phyloP scores from a whole-genome alignment of 2,888 invertebrate species.

The Pandemis heparana region DNA sequence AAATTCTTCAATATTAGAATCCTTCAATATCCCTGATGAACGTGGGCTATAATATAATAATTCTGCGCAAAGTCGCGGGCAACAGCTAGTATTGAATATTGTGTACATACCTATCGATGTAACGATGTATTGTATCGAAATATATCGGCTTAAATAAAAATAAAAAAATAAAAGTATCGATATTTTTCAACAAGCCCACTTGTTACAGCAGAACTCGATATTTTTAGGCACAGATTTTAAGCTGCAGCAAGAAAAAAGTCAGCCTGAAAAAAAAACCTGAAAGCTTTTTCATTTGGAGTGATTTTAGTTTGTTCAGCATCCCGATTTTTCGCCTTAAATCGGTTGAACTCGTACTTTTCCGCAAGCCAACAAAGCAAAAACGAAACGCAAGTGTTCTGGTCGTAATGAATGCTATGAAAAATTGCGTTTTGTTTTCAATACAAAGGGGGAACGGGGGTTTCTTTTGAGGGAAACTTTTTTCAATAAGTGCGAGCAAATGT shows the following conservation, averaged over 20 bases:
- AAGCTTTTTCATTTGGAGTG: constrained; percentile 36
- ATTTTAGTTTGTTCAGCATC: constrained; percentile 40
- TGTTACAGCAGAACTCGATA: constrained; percentile 10
- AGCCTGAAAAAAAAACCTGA: constrained; percentile 21
- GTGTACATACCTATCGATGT: too few species aligned
- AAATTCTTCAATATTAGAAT: too few species aligned
- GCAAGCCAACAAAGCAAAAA: constrained; percentile 46
- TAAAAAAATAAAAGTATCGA: too few species aligned
- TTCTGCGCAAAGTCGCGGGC: too few species aligned
- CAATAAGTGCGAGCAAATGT: constrained; percentile 20
- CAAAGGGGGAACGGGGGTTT: constrained; percentile 32
- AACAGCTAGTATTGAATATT: too few species aligned
- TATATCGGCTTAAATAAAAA: too few species aligned
- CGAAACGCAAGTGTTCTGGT: constrained; percentile 52
- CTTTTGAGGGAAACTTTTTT: constrained; percentile 38
- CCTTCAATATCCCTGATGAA: too few species aligned
- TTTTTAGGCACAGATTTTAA: constrained; percentile 26
- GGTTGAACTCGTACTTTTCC: constrained; percentile 8
- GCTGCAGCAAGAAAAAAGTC: constrained; percentile 18
- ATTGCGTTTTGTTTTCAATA: constrained; percentile 60
- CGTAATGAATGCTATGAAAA: constrained; percentile 63
- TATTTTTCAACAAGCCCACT: neutral
- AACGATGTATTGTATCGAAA: too few species aligned
- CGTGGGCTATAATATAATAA: too few species aligned
- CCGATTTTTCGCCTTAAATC: neutral